Conservation (phyloP, 1,140 invertebrate species). For the Trachymyrmex septentrionalis region DNA sequence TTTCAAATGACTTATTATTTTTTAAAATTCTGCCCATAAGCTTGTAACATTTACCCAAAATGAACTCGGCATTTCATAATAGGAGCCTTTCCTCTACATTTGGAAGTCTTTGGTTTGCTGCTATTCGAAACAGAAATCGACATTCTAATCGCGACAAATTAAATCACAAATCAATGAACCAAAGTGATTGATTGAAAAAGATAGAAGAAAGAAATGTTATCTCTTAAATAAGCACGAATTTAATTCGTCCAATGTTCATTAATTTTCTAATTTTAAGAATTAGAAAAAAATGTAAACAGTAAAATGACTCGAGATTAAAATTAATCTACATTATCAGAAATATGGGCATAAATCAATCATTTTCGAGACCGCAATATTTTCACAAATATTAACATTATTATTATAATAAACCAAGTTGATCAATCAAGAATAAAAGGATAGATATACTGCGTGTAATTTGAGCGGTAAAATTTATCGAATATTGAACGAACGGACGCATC, state of each 20-base stretch:
- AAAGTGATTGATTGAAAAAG: background rate
- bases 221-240: background rate
- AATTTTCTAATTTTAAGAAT: too few species aligned
- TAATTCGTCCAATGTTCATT: background rate
- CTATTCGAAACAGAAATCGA: background rate
- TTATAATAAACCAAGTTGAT: background rate
- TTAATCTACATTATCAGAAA: too few species aligned
- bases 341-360: background rate
- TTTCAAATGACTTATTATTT: too few species aligned
- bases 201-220: constrained; percentile 1
- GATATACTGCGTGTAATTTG: background rate
- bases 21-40: too few species aligned
- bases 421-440: background rate
- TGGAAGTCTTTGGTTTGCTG: background rate
- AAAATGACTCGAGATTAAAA: too few species aligned
- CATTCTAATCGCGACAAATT: background rate
- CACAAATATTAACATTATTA: background rate
- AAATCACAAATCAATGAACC: background rate
- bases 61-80: too few species aligned
- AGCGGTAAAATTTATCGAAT: background rate
- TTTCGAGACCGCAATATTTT: background rate
- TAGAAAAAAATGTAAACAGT: too few species aligned
- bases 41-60: too few species aligned
- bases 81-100: background rate
- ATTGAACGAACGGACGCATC: background rate